Evolutionary conservation across 2,797 vertebrate species (phyloP).

Genomic region (Darevskia mixta): DNA sequence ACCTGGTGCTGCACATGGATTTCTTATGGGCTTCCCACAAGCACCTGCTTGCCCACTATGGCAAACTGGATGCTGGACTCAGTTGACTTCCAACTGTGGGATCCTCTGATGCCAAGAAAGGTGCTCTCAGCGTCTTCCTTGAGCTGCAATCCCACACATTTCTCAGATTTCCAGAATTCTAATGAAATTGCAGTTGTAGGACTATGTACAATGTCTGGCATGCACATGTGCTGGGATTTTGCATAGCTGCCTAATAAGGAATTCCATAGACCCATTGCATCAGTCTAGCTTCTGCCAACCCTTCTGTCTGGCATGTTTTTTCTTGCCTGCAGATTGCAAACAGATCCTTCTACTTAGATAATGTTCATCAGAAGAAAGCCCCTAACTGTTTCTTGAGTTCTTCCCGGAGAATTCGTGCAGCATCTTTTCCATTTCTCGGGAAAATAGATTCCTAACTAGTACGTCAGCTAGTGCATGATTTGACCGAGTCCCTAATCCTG

Average conservation of each 20-base stretch:
- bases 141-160: neutral
- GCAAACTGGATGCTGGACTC: no score
- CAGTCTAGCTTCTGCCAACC: no score
- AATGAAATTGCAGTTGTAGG: neutral
- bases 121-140: neutral
- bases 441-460: neutral
- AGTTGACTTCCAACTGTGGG: neutral
- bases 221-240: fast-evolving
- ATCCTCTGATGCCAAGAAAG: neutral
- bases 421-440: fast-evolving
- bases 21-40: no score
- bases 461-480: neutral
- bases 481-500: no score
- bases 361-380: neutral
- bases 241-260: fast-evolving
- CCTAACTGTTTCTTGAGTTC: neutral
- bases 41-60: no score
- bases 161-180: no score
- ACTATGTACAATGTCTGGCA: fast-evolving
- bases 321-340: conserved; percentile 46
- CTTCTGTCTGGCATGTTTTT: fast-evolving
- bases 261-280: neutral
- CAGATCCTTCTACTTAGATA: conserved; percentile 46
- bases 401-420: neutral
- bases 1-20: no score